Percentiles rank a stretch among this genome's conserved stretches.
These are phyloP conservation scores for Ennomos quercinarius DNA, from an alignment of 2,888 invertebrate genomes.

Conservation along the genomic window DNA sequence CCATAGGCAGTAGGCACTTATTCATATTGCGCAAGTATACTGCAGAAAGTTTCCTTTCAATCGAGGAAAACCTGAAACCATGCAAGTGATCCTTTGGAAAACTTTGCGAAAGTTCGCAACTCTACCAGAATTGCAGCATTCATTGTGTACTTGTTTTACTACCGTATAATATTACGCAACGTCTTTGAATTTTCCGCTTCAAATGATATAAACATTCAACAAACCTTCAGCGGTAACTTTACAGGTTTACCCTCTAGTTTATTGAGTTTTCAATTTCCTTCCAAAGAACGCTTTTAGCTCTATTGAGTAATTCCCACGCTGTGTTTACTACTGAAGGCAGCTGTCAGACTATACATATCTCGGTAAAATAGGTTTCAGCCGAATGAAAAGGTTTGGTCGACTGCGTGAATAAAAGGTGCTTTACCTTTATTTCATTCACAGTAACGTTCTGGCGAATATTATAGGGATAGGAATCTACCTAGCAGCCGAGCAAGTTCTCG, in stretches of 20 bases:
- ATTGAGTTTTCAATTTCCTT: conserved; percentile 14
- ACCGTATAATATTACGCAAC: background rate
- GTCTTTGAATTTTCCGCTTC: background rate
- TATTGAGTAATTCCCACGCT: conserved; percentile 1
- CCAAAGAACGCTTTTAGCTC: background rate
- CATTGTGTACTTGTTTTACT: background rate
- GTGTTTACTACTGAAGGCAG: conserved; percentile 1
- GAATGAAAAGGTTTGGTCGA: background rate
- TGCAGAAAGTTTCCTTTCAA: conserved; percentile 7
- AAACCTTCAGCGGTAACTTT: conserved; percentile 3
- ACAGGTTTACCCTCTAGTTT: conserved; percentile 1
- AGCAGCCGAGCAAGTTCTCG: too few species aligned
- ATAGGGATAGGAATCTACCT: too few species aligned
- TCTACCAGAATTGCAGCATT: too few species aligned
- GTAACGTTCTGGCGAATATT: too few species aligned
- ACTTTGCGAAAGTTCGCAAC: background rate
- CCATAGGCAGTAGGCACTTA: conserved; percentile 9
- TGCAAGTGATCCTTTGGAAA: conserved; percentile 12
- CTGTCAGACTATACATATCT: background rate
- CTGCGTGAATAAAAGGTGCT: too few species aligned
- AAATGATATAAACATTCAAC: background rate
- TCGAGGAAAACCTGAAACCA: conserved; percentile 10
- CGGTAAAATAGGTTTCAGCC: background rate
- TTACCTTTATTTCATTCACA: too few species aligned
- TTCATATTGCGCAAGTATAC: conserved; percentile 4